Conservation (phyloP, 2,888 invertebrate species). For the Dysmachus trigonus region DNA sequence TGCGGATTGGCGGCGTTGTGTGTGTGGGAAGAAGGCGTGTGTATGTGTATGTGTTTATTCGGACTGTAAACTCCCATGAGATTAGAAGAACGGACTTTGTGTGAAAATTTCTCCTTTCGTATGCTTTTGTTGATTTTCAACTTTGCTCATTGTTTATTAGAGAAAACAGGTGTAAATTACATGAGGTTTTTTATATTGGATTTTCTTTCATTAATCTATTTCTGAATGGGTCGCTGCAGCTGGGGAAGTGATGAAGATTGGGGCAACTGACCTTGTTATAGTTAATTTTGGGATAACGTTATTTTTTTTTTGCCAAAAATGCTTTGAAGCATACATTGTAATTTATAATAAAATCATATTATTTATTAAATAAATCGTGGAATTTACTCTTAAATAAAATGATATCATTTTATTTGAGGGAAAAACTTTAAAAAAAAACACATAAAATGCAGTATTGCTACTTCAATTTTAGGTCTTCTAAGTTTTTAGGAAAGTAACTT, state of each 20-base stretch:
- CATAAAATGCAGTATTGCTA: no score
- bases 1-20: neutral
- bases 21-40: neutral
- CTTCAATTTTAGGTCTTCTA: no score
- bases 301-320: no score
- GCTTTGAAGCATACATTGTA: no score
- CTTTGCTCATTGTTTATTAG: neutral
- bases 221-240: neutral
- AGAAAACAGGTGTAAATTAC: neutral
- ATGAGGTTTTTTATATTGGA: neutral
- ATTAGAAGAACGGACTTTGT: neutral
- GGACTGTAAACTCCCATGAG: neutral
- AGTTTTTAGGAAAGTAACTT: no score
- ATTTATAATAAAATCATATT: no score
- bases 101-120: neutral
- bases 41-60: neutral
- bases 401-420: no score
- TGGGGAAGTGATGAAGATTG: neutral
- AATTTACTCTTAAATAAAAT: no score
- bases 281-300: neutral
- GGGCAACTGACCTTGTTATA: neutral
- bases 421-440: no score
- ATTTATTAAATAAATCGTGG: no score
- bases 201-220: neutral
- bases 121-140: neutral